Conservation (phyloP, 2,113 vertebrate genomes). For the Trochalopteron elliotii region DNA sequence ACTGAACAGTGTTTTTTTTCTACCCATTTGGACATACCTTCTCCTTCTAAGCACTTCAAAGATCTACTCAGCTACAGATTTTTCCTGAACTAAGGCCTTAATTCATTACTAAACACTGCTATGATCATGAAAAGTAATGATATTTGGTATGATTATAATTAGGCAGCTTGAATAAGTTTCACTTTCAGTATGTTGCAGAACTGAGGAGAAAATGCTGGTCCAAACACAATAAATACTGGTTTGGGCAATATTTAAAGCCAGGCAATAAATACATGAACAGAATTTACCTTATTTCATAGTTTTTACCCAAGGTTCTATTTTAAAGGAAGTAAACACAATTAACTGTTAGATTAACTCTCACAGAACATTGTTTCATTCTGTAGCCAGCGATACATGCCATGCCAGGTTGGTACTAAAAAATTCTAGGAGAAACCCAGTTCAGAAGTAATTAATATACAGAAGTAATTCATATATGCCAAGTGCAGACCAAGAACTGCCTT, state of each 20-base stretch:
- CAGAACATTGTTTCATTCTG: not conserved
- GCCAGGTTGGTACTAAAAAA: not conserved
- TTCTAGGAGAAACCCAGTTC: not conserved
- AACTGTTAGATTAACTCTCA: not conserved
- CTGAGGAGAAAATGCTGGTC: not conserved
- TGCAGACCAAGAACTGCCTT: not conserved
- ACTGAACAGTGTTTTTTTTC: not conserved
- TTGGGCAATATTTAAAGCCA: not conserved
- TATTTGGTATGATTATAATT: not conserved
- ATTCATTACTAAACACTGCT: not conserved
- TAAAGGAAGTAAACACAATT: not conserved
- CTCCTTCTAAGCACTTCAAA: not conserved
- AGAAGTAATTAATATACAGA: not conserved
- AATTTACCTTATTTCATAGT: not conserved
- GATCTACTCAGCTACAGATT: not conserved
- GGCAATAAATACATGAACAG: not conserved
- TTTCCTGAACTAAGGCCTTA: not conserved
- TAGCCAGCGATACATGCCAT: not conserved
- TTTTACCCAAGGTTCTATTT: not conserved
- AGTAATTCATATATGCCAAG: not conserved
- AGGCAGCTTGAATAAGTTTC: not conserved
- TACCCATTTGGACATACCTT: not conserved
- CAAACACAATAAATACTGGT: not conserved
- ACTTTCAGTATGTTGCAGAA: not conserved
- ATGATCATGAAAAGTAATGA: not conserved